phyloP scores from a whole-genome alignment of 2,888 invertebrate species.

The Lochmaea capreae region DNA sequence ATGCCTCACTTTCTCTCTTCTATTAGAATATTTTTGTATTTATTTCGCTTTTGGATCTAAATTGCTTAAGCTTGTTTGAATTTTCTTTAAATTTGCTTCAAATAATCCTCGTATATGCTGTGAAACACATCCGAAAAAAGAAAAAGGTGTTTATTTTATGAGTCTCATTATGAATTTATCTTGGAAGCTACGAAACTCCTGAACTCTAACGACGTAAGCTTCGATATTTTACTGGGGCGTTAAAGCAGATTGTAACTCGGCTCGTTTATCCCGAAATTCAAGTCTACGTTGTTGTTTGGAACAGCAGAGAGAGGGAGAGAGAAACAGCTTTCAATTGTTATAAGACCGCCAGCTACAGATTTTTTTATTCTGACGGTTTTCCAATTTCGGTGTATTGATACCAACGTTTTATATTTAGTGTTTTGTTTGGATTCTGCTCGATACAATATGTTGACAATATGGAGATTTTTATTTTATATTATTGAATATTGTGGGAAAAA shows the following conservation, averaged over 20 bases:
- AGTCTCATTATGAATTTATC: conserved; percentile 48
- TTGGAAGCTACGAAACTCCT: conserved; percentile 50
- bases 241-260: conserved; percentile 53
- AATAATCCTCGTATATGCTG: conserved; percentile 3
- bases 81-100: background rate
- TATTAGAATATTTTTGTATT: too few relatives aligned
- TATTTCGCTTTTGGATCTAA: background rate
- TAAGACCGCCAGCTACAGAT: background rate
- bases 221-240: conserved; percentile 53
- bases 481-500: too few relatives aligned
- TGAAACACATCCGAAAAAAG: conserved; percentile 18
- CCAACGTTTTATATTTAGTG: too few relatives aligned
- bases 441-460: too few relatives aligned
- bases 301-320: background rate
- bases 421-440: too few relatives aligned
- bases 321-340: background rate
- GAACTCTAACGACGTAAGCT: conserved; percentile 56
- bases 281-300: conserved; percentile 35
- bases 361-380: background rate
- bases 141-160: conserved; percentile 52
- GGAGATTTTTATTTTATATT: too few relatives aligned
- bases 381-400: background rate
- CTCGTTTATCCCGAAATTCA: conserved; percentile 50
- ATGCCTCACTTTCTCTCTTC: too few relatives aligned
- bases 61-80: background rate